phyloP scores from a whole-genome alignment of 2,888 invertebrate species.

The Trichopoda pennipes region DNA sequence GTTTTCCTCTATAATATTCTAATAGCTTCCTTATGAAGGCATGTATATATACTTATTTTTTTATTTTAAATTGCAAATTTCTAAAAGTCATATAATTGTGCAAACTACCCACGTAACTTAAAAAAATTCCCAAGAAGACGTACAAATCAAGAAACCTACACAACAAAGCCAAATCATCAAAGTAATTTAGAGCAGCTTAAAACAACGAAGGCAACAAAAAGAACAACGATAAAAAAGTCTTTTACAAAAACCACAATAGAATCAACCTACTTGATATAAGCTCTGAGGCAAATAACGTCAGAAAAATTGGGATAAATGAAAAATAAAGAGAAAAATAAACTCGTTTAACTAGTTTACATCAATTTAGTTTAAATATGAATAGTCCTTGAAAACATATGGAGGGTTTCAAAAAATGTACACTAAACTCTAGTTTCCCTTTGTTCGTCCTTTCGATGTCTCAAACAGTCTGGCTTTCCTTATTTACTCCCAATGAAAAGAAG shows the following conservation, averaged over 20 bases:
- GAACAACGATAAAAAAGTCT: slow-evolving; percentile 1
- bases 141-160: slow-evolving; percentile 36
- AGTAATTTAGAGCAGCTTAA: slow-evolving; percentile 53
- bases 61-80: too few relatives aligned
- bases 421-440: slow-evolving; percentile 18
- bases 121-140: slow-evolving; percentile 41
- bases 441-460: slow-evolving; percentile 22
- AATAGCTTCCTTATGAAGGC: too few relatives aligned
- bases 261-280: slow-evolving; percentile 6
- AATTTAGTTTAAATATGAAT: slow-evolving; percentile 39
- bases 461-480: slow-evolving; percentile 20
- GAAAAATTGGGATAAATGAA: slow-evolving; percentile 9
- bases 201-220: slow-evolving; percentile 41
- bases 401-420: not conserved
- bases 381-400: slow-evolving; percentile 29
- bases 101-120: slow-evolving; percentile 1
- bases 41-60: too few relatives aligned
- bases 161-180: slow-evolving; percentile 26
- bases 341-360: slow-evolving; percentile 51
- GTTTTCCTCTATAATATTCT: too few relatives aligned
- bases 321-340: slow-evolving; percentile 18
- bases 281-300: slow-evolving; percentile 39
- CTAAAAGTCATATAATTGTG: too few relatives aligned
- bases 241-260: slow-evolving; percentile 5
- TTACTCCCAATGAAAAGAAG: not conserved